Conservation (phyloP, 2,888 invertebrate genomes). For the Eupithecia abbreviata region DNA sequence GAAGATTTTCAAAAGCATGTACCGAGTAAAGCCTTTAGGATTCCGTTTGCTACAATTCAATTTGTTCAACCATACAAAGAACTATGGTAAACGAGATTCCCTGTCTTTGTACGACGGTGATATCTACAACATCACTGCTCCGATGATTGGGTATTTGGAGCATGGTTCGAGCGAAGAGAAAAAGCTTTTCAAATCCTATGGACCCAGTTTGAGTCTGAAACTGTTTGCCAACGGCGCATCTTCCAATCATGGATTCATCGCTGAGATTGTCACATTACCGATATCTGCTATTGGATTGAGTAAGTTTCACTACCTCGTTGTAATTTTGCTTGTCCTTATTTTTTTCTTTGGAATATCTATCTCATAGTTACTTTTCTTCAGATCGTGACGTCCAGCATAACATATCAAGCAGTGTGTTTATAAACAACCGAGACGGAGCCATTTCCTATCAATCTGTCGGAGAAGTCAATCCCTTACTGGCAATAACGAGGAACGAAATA, state of each 20-base stretch:
- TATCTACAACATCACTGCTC: slow-evolving; percentile 92
- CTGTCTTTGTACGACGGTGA: slow-evolving; percentile 96
- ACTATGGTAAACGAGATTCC: slow-evolving; percentile 92
- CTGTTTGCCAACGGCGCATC: slow-evolving; percentile 98
- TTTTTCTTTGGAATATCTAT: background rate
- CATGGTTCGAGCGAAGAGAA: slow-evolving; percentile 89
- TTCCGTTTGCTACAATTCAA: slow-evolving; percentile 95
- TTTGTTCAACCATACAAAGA: slow-evolving; percentile 93
- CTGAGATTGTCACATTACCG: slow-evolving; percentile 97
- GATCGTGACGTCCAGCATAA: slow-evolving; percentile 96
- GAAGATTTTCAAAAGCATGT: slow-evolving; percentile 96
- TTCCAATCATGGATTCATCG: slow-evolving; percentile 97
- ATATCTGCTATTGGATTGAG: slow-evolving; percentile 95
- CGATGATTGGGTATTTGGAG: slow-evolving; percentile 88
- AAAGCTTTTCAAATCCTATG: slow-evolving; percentile 88
- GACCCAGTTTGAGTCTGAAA: slow-evolving; percentile 93
- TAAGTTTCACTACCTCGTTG: slow-evolving; percentile 75
- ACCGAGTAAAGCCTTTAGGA: slow-evolving; percentile 93
- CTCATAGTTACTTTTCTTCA: slow-evolving; percentile 62
- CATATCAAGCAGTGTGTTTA: slow-evolving; percentile 91
- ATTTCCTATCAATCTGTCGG: slow-evolving; percentile 95
- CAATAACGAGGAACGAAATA: slow-evolving; percentile 94
- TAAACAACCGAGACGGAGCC: slow-evolving; percentile 93
- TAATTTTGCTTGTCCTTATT: background rate
- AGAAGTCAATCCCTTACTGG: slow-evolving; percentile 95